Evolutionary conservation across 1,140 invertebrate species (phyloP), one percentile per base, ranked within the genome.

Genomic region (Potamilus streckersoni): DNA sequence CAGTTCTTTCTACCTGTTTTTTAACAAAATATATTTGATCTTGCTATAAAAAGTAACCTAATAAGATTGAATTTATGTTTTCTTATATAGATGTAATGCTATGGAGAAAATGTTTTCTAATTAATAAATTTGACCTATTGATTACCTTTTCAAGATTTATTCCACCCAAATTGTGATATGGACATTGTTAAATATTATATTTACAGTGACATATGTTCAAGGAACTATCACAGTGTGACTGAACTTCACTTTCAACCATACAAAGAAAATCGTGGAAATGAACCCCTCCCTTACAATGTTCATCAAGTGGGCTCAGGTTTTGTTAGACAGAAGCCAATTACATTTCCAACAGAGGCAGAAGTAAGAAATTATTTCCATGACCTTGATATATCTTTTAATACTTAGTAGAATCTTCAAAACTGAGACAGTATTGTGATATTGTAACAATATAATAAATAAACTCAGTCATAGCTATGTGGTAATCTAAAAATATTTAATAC

Each of bases 201-300:
- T 82, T 84, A 20, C 69, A 89, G 88, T n/a, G 76, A 79, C 60
- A 88, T 89, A 71, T 85, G 86, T 83, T 79, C 81, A 31, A 78
- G 81, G 56, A 89, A 89, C 78, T 89, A 89, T 74, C 79, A 82
- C 67, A 84, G 84, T 56, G 73, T 89, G n/a, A 88, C 87, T 74
- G 77, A 85, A 56, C 62, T 83, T 58, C 74, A 83, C 58, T 89
- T 81, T 69, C 82, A 83, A 67, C 84, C 85, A 17, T 88, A 85
- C 65, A 76, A 81, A 59, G 85, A 85, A 67, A 79, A 80, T 65
- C 69, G 59, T 74, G 87, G 87, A 14, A 82, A 74, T 20, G 88
- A 88, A 65, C 71, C 81, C 19, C 76, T 89, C 20, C 87, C 87
- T 19, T 75, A 73, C 31, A 82, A 81, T 74, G 80, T 82, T 57